Evolutionary conservation across 2,113 vertebrate genomes (phyloP).

Genomic region (Pleuronectes platessa): DNA sequence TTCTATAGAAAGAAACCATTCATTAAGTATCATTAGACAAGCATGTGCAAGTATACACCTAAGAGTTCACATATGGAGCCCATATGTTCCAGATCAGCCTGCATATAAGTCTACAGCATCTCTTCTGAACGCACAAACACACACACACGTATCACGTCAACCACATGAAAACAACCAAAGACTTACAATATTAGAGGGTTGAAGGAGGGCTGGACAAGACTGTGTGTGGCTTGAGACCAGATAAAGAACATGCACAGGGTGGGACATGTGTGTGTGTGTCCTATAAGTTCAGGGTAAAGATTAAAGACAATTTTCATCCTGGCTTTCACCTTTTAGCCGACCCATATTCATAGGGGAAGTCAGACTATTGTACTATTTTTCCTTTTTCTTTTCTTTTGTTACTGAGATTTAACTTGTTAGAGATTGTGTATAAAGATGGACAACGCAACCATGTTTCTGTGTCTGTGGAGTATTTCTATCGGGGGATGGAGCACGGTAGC

Average conservation of each 20-base stretch:
- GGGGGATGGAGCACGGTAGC: too few species aligned
- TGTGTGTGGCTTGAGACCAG: conserved; percentile 27
- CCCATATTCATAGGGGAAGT: too few species aligned
- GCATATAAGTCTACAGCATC: not conserved
- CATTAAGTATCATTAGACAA: conserved; percentile 24
- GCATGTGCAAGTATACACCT: not conserved
- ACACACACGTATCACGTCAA: not conserved
- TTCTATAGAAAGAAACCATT: not conserved
- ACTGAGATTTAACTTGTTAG: too few species aligned
- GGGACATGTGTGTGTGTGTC: not conserved
- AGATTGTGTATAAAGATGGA: too few species aligned
- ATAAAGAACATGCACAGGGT: conserved; percentile 3
- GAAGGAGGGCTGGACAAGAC: not conserved
- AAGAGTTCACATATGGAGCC: conserved; percentile 34
- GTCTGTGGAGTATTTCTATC: too few species aligned
- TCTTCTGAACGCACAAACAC: not conserved
- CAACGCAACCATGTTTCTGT: too few species aligned
- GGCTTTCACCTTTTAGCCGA: not conserved
- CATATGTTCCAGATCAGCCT: conserved; percentile 32
- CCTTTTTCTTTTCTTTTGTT: too few species aligned
- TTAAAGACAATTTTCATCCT: not conserved
- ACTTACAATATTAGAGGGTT: conserved; percentile 27
- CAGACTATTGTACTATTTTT: too few species aligned
- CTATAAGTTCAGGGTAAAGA: not conserved
- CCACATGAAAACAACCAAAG: conserved; percentile 49